A percentile compares a stretch with the other conserved stretches of the same genome.
Conservation (phyloP, 2,113 vertebrate genomes). For the Urocynchramus pylzowi region DNA sequence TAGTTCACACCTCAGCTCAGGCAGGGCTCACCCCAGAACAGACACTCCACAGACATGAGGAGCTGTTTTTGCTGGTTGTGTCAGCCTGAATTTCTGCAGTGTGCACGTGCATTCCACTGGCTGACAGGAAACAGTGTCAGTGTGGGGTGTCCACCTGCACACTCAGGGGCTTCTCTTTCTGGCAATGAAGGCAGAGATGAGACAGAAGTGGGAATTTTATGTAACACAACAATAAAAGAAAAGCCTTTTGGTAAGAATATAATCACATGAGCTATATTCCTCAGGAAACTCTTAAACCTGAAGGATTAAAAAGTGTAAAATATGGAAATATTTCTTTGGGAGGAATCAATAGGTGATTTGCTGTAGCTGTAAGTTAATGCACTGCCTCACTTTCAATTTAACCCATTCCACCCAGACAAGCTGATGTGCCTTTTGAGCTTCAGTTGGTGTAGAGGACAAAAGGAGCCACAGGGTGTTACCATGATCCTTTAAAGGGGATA, state of each 20-base stretch:
- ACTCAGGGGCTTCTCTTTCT: background rate
- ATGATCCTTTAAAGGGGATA: background rate
- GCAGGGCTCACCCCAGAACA: background rate
- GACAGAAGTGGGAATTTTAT: background rate
- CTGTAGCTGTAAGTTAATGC: background rate
- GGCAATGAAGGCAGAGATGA: background rate
- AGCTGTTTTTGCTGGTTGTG: background rate
- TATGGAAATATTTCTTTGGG: background rate
- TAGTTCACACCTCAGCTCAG: background rate
- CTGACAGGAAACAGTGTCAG: background rate
- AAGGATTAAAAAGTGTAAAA: background rate
- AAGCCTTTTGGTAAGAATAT: background rate
- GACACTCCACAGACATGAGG: background rate
- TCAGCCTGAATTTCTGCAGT: background rate
- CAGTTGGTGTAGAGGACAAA: background rate
- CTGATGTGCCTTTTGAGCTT: background rate
- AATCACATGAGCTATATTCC: background rate
- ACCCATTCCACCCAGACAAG: background rate
- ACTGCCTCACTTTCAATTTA: background rate
- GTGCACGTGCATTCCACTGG: accelerated
- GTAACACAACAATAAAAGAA: background rate
- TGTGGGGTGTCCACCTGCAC: background rate
- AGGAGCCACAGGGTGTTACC: background rate
- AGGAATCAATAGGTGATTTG: background rate
- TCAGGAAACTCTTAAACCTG: background rate